Conservation (phyloP, 2,797 vertebrate genomes). For the Sebastes oblongus region DNA sequence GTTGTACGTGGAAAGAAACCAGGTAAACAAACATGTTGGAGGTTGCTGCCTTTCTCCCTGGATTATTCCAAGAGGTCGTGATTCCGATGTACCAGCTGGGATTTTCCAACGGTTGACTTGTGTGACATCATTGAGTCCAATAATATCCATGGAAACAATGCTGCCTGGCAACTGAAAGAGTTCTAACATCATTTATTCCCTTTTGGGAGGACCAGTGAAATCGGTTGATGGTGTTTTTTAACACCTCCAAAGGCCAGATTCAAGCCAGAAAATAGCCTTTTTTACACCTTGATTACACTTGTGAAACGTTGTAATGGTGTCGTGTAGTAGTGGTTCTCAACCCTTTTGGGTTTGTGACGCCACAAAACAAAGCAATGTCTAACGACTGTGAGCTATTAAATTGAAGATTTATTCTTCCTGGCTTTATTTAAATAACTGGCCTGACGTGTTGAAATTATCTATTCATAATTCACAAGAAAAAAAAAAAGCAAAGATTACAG, state of each 20-base stretch:
- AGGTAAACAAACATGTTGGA: conserved; percentile 15
- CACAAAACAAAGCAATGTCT: background rate
- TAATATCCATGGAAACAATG: conserved; percentile 20
- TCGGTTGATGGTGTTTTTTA: background rate
- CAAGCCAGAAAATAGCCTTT: background rate
- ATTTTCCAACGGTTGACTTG: conserved; percentile 26
- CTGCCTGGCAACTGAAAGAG: conserved; percentile 27
- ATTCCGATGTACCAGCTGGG: conserved; percentile 23
- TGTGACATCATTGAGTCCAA: conserved; percentile 17
- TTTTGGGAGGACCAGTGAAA: background rate
- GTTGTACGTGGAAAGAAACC: background rate
- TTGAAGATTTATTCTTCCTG: background rate
- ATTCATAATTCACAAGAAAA: background rate
- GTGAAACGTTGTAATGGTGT: background rate
- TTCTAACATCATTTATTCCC: background rate
- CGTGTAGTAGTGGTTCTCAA: background rate
- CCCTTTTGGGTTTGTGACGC: background rate
- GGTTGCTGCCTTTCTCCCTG: background rate
- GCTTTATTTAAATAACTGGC: background rate
- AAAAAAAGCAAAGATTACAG: background rate
- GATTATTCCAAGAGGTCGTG: conserved; percentile 2
- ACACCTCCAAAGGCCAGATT: background rate
- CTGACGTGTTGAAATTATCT: background rate
- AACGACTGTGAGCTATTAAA: background rate
- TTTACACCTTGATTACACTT: background rate